Base-by-base conservation (phyloP, 2,113 vertebrate species). In the Takifugu bimaculatus region DNA sequence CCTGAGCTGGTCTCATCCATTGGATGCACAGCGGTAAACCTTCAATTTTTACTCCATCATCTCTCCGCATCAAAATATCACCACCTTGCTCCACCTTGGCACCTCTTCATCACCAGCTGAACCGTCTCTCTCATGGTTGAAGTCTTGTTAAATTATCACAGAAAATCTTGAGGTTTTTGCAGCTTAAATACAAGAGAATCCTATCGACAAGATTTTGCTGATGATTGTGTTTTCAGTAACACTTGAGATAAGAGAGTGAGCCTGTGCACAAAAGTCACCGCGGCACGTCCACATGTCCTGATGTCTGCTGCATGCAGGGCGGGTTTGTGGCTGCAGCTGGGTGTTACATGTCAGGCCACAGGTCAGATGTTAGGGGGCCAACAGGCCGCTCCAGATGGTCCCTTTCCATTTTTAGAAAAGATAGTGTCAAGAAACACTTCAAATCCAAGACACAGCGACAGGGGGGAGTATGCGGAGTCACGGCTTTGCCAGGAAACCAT, bases 401-500 rank as follows among this genome's bases (percentile, higher is more conserved):
- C 49, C 9, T 59, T 78, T 70, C 69, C 65, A 72, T 60, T 81
- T 85, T 72, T 67, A 70, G 79, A 81, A 74, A 73, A 62, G 65
- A 42, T 25, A 66, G 57, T 71, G 78, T 63, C 51, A 73, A 70
- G 67, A 54, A 61, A 63, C 45, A 39, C 9, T 1, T 13, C 4
- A 20, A 50, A 50, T 57, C 57, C 27, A 51, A 69, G 57, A 60
- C 70, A 65, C 45, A 48, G 6, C 13, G 2, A 48, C 45, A 48
- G 4, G n/a, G 5, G n/a, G 13, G 15, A 4, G 15, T 13, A 47
- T n/a, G 15, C 45, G 15, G 45, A 48, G 45, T 48, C 45, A 48
- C 13, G 4, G 13, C 45, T 48, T n/a, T 48, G 45, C 42, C 43
- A 57, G 20, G 63, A 42, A 57, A 57, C 12, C 58, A 26, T 54